Conservation (phyloP, 1,140 invertebrate genomes). For the Cherax quadricarinatus region DNA sequence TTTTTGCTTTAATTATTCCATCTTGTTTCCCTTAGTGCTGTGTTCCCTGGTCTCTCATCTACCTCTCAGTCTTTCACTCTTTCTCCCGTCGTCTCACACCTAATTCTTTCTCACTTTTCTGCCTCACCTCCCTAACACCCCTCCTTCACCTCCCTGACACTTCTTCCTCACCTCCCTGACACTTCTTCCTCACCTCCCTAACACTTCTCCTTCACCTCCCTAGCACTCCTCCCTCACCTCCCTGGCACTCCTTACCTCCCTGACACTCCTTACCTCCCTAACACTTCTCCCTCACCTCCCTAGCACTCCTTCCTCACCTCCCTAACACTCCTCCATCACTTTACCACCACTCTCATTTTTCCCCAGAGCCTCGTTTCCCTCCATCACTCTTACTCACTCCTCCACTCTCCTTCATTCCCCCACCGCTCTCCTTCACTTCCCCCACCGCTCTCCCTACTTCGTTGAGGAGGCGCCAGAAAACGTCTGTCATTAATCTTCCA, state of each 20-base stretch:
- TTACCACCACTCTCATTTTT: neutral
- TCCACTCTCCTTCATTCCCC: neutral
- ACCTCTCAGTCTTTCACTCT: neutral
- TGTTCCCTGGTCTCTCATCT: neutral
- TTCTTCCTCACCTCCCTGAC: too few relatives aligned
- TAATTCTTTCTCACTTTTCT: neutral
- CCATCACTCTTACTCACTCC: neutral
- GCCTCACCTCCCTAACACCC: neutral
- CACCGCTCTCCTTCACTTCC: neutral
- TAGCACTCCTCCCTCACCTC: neutral
- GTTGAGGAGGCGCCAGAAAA: constrained; percentile 65
- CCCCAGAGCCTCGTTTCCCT: neutral
- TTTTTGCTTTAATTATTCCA: neutral
- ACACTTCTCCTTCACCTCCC: too few relatives aligned
- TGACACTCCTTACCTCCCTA: constrained; percentile 11
- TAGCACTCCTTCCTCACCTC: neutral
- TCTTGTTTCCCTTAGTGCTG: neutral
- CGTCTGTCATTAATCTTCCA: constrained; percentile 66
- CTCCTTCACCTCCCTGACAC: neutral
- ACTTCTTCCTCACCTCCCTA: too few relatives aligned
- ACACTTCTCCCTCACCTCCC: constrained; percentile 16
- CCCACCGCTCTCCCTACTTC: constrained; percentile 17
- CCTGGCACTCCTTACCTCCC: neutral
- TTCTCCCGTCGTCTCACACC: neutral
- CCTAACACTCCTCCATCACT: neutral